A percentile compares a stretch with the other conserved stretches of the same genome.
Evolutionary conservation across 1,140 invertebrate genomes (phyloP).

Genomic region (Argopecten irradians): DNA sequence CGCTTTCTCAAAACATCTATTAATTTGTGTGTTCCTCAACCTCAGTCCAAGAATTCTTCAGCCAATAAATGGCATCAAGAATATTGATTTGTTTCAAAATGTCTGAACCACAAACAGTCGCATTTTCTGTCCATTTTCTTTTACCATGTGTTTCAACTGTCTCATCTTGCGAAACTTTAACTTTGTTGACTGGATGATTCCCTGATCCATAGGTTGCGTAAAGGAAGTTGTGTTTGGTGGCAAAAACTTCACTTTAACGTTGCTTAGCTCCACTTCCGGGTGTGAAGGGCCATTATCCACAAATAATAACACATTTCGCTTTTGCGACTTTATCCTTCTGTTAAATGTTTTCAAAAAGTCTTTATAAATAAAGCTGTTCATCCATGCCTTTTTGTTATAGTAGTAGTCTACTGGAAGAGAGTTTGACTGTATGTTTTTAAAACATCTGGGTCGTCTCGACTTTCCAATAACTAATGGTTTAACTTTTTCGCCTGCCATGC

Average conservation of each 20-base stretch:
- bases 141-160: not conserved
- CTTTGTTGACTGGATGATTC: constrained; percentile 74
- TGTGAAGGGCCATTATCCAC: constrained; percentile 33
- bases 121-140: not conserved
- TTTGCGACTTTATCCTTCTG: constrained; percentile 37
- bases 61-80: constrained; percentile 52
- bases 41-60: constrained; percentile 35
- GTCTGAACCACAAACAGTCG: constrained; percentile 27
- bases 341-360: constrained; percentile 26
- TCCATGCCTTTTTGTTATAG: constrained; percentile 40
- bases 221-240: constrained; percentile 77
- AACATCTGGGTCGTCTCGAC: constrained; percentile 31
- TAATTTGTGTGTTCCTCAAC: constrained; percentile 44
- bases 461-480: constrained; percentile 39
- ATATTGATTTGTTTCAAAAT: constrained; percentile 37
- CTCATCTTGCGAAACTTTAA: constrained; percentile 45
- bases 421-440: not conserved
- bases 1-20: constrained; percentile 41
- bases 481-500: constrained; percentile 36
- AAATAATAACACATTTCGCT: constrained; percentile 29
- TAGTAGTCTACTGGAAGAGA: constrained; percentile 36
- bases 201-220: constrained; percentile 78
- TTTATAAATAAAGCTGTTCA: constrained; percentile 42
- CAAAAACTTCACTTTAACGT: constrained; percentile 76
- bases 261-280: constrained; percentile 35